phyloP scores from a whole-genome alignment of 2,113 vertebrate species.

The Chrysemys picta region DNA sequence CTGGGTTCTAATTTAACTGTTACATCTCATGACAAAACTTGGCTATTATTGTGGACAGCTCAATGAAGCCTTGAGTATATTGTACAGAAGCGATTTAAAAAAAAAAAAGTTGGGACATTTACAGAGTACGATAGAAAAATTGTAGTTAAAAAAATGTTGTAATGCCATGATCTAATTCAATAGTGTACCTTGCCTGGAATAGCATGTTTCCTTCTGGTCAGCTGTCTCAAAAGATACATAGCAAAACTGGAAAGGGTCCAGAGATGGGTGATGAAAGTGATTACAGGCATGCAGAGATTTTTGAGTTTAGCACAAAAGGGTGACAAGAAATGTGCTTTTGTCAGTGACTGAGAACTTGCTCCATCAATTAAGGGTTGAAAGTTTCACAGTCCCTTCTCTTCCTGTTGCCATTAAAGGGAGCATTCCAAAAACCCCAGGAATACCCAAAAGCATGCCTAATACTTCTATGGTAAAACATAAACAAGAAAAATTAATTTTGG shows the following conservation, averaged over 20 bases:
- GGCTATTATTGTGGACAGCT: neutral
- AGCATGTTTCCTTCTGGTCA: neutral
- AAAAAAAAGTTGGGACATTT: neutral
- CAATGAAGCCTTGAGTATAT: neutral
- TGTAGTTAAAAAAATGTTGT: neutral
- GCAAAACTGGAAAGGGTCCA: neutral
- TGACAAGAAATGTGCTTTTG: no score
- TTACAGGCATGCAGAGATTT: neutral
- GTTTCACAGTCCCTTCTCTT: neutral
- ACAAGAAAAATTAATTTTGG: neutral
- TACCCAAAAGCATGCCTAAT: neutral
- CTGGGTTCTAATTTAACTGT: neutral
- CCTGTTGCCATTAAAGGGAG: neutral
- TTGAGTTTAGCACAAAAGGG: no score
- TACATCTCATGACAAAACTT: neutral
- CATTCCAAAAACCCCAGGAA: neutral
- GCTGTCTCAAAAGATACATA: neutral
- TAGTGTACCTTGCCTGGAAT: neutral
- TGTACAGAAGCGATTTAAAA: rapidly evolving
- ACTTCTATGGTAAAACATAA: neutral
- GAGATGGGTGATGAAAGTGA: neutral
- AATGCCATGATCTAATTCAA: neutral
- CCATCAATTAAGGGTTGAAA: neutral
- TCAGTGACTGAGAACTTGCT: neutral
- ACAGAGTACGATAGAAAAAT: neutral